Conservation (phyloP, 23 tunicate genomes). For the Clavelina lepadiformis region DNA sequence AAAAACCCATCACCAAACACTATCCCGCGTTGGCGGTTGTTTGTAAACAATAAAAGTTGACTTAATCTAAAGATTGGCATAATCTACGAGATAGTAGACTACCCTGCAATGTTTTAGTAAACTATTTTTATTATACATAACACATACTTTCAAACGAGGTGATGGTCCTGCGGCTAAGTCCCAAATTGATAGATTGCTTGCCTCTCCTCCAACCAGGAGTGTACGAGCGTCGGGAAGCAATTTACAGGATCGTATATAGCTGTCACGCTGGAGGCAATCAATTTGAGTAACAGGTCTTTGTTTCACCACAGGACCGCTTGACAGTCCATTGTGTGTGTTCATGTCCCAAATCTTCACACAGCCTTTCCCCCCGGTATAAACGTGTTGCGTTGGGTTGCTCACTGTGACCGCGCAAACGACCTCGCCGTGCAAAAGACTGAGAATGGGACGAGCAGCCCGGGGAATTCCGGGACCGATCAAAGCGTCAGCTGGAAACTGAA, state of each 20-base stretch:
- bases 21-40: not conserved
- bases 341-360: constrained; percentile 98
- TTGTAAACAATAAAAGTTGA: too few species aligned
- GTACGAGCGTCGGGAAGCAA: constrained; percentile 85
- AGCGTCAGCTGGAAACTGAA: constrained; percentile 94
- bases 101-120: not conserved
- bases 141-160: constrained; percentile 39
- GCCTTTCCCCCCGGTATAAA: constrained; percentile 97
- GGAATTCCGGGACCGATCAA: constrained; percentile 84
- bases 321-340: constrained; percentile 21
- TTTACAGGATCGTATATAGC: constrained; percentile 90
- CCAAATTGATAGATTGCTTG: constrained; percentile 83
- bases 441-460: constrained; percentile 51
- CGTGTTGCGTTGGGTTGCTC: constrained; percentile 88
- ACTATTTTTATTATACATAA: not conserved
- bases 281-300: constrained; percentile 79
- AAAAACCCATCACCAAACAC: not conserved
- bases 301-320: constrained; percentile 39
- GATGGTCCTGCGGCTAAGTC: constrained; percentile 59
- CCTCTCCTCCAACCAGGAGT: constrained; percentile 92
- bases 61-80: too few species aligned
- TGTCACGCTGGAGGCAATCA: constrained; percentile 83
- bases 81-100: too few species aligned
- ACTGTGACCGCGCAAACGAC: constrained; percentile 95
- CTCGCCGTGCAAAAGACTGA: constrained; percentile 82